Evolutionary conservation across 2,113 vertebrate genomes (phyloP).

Genomic region (Oreochromis spilurus): DNA sequence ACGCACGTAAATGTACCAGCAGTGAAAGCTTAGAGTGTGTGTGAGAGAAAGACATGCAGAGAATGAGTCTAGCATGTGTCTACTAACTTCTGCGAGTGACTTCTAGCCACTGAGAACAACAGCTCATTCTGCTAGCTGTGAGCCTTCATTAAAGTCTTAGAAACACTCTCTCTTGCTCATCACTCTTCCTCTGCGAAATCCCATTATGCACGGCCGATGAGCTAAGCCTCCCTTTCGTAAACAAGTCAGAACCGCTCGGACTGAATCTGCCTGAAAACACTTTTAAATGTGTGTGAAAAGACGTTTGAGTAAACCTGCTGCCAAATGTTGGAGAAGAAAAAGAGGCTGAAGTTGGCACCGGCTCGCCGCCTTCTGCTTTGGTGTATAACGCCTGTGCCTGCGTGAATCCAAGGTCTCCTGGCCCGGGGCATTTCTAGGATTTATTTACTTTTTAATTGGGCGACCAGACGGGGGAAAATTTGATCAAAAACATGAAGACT

Average conservation of each 20-base stretch:
- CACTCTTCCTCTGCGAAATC: slow-evolving; percentile 27
- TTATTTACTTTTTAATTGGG: background rate
- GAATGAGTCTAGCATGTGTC: background rate
- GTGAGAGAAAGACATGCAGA: background rate
- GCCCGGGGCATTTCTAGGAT: background rate
- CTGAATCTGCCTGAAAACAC: slow-evolving; percentile 9
- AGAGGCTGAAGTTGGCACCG: background rate
- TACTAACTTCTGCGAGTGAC: background rate
- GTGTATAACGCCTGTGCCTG: background rate
- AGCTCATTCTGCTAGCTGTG: slow-evolving; percentile 9
- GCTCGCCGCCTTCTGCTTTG: background rate
- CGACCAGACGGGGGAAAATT: background rate
- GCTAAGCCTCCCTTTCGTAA: slow-evolving; percentile 20
- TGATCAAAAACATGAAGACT: background rate
- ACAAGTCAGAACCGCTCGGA: slow-evolving; percentile 21
- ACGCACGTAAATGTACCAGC: background rate
- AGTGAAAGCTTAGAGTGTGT: background rate
- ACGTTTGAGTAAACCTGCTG: background rate
- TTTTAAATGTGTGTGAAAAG: slow-evolving; percentile 15
- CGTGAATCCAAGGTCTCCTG: background rate
- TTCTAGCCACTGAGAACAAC: slow-evolving; percentile 10
- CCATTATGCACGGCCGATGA: slow-evolving; percentile 10
- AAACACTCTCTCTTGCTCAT: slow-evolving; percentile 11
- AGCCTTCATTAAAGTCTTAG: background rate
- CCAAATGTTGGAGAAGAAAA: slow-evolving; percentile 11